phyloP scores from a whole-genome alignment of 2,797 vertebrate genomes.

The Phoebastria nigripes region DNA sequence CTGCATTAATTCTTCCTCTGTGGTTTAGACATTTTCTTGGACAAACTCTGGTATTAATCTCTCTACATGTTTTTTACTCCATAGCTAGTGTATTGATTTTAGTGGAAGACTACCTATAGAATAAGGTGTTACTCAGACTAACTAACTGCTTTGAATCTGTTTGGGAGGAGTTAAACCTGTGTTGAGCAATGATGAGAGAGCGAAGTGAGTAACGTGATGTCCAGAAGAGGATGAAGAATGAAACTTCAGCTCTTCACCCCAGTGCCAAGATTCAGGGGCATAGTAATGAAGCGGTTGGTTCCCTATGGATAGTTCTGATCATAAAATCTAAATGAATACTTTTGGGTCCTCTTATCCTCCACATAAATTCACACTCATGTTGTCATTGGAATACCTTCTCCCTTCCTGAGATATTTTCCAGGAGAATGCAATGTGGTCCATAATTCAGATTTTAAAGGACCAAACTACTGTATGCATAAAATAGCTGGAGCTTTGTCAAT shows the following conservation, averaged over 20 bases:
- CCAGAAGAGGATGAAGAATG: background rate
- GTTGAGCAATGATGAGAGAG: background rate
- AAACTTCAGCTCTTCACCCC: background rate
- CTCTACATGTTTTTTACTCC: background rate
- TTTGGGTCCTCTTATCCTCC: background rate
- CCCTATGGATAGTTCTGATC: background rate
- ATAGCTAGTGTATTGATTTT: background rate
- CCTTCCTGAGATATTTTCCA: conserved; percentile 42
- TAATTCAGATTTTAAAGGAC: conserved; percentile 21
- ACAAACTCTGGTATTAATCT: background rate
- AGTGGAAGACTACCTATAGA: background rate
- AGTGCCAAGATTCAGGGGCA: background rate
- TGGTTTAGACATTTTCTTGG: background rate
- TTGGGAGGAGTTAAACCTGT: background rate
- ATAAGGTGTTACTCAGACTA: background rate
- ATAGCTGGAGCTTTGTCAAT: conserved; percentile 11
- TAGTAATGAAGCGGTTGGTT: background rate
- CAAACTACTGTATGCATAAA: conserved; percentile 20
- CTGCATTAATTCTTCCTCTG: background rate
- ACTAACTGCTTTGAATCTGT: background rate
- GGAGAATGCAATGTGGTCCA: background rate
- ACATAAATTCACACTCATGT: conserved; percentile 1
- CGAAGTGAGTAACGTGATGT: background rate
- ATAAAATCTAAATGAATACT: background rate
- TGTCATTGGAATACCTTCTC: background rate